A percentile compares a stretch with the other conserved stretches of the same genome.
Evolutionary conservation across 2,797 vertebrate genomes (phyloP).

Genomic region (Enteromius anoplus): DNA sequence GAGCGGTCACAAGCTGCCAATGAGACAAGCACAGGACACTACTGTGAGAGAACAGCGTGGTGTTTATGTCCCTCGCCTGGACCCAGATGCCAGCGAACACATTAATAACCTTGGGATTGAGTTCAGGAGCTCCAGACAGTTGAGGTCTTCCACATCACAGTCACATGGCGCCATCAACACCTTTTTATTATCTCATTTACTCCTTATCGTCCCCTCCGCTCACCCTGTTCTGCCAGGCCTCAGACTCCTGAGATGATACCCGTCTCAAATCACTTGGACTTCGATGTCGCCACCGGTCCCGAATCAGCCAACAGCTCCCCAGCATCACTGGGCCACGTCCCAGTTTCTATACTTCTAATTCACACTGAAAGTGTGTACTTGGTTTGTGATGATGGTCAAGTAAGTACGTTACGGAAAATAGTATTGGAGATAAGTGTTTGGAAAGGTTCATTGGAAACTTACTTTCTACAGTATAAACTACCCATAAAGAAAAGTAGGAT

Average conservation of each 20-base stretch:
- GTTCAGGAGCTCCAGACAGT: conserved; percentile 50
- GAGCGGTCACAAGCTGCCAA: conserved; percentile 77
- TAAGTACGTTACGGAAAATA: background rate
- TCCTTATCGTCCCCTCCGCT: conserved; percentile 70
- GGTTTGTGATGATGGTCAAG: background rate
- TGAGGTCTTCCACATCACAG: conserved; percentile 35
- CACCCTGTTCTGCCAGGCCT: conserved; percentile 29
- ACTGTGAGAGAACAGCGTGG: conserved; percentile 75
- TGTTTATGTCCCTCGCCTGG: conserved; percentile 66
- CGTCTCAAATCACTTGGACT: background rate
- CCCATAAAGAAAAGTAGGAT: background rate
- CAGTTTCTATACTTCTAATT: background rate
- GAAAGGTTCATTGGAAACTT: background rate
- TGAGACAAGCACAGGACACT: conserved; percentile 71
- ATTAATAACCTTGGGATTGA: conserved; percentile 59
- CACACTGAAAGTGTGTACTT: background rate
- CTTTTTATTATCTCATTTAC: conserved; percentile 76
- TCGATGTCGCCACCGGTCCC: background rate
- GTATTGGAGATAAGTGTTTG: background rate
- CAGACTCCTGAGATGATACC: conserved; percentile 23
- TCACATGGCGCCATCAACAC: conserved; percentile 72
- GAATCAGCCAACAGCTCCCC: background rate
- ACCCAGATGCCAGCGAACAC: conserved; percentile 54
- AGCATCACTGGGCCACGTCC: background rate
- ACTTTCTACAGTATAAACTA: background rate